These are phyloP conservation scores for Amphimallon solstitiale DNA, from an alignment of 2,888 invertebrate genomes.

Conservation along the genomic window DNA sequence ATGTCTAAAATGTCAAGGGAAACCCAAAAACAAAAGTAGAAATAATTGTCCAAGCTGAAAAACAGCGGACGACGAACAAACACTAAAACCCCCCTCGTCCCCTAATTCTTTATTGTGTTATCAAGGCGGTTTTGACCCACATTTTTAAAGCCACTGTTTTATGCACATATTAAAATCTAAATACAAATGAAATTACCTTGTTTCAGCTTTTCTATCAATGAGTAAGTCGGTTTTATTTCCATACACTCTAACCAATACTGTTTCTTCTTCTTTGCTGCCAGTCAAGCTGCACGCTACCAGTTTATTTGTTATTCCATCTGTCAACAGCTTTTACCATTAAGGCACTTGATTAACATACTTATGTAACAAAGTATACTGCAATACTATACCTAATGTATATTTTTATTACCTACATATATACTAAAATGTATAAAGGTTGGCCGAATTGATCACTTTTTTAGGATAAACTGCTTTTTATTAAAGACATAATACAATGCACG, in stretches of 20 bases:
- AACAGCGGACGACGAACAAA: too few relatives aligned
- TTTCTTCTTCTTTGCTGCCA: conserved; percentile 67
- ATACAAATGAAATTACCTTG: conserved; percentile 64
- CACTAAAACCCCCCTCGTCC: too few relatives aligned
- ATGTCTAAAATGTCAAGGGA: too few relatives aligned
- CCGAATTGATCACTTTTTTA: not conserved
- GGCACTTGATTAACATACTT: conserved; percentile 43
- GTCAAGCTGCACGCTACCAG: conserved; percentile 76
- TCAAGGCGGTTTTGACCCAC: too few relatives aligned
- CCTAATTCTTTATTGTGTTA: too few relatives aligned
- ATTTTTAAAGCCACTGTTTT: too few relatives aligned
- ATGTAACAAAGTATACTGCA: conserved; percentile 13
- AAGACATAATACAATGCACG: too few relatives aligned
- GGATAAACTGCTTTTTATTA: not conserved
- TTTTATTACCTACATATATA: not conserved
- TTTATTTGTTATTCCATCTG: conserved; percentile 94
- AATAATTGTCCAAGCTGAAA: too few relatives aligned
- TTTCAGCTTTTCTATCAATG: conserved; percentile 88
- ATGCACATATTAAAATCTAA: not conserved
- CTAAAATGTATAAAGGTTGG: not conserved
- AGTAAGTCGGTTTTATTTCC: conserved; percentile 93
- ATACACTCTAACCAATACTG: conserved; percentile 88
- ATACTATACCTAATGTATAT: not conserved
- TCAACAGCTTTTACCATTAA: conserved; percentile 76
- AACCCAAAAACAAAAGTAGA: too few relatives aligned